phyloP scores from a whole-genome alignment of 2,888 invertebrate species.

The Sarcophaga variegata region DNA sequence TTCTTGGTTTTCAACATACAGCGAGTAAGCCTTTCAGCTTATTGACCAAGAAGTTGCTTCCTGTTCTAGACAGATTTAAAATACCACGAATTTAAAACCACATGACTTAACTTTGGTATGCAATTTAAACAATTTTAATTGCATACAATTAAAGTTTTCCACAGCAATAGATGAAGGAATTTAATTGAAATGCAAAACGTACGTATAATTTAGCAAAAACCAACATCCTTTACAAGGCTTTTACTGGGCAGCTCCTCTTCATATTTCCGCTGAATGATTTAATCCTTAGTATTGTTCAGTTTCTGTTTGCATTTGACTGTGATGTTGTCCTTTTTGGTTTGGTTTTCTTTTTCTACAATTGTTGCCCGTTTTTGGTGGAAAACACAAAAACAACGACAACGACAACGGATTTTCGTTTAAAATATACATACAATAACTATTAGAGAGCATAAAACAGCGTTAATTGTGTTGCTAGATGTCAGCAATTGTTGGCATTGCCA shows the following conservation, averaged over 20 bases:
- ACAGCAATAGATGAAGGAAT: neutral
- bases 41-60: too few relatives aligned
- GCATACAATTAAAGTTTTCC: slow-evolving; percentile 30
- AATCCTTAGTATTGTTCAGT: slow-evolving; percentile 41
- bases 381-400: neutral
- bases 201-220: neutral
- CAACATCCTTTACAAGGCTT: neutral
- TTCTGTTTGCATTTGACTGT: slow-evolving; percentile 12
- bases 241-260: slow-evolving; percentile 19
- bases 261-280: slow-evolving; percentile 41
- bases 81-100: neutral
- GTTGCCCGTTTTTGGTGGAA: neutral
- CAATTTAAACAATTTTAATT: neutral
- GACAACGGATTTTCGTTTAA: too few relatives aligned
- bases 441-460: slow-evolving; percentile 23
- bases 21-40: too few relatives aligned
- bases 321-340: slow-evolving; percentile 39
- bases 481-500: slow-evolving; percentile 14
- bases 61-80: too few relatives aligned
- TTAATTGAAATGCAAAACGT: neutral
- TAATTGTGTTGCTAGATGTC: slow-evolving; percentile 10
- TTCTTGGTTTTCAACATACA: too few relatives aligned
- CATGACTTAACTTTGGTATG: neutral
- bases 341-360: neutral
- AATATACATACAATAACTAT: neutral